Conservation (phyloP, 2,888 invertebrate genomes). For the Plusia festucae region DNA sequence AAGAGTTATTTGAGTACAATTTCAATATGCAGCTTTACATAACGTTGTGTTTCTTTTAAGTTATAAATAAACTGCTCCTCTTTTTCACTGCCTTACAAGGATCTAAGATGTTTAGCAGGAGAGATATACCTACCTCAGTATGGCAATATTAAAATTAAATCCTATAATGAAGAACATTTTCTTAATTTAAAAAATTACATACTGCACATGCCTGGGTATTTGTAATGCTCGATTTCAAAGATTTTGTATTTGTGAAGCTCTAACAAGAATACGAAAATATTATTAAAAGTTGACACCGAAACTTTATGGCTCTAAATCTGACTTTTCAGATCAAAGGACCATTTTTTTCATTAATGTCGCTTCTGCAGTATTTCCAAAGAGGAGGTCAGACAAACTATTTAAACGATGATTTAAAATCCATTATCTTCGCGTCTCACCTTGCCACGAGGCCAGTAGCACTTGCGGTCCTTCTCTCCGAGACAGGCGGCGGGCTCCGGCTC, state of each 20-base stretch:
- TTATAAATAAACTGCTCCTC: too few species aligned
- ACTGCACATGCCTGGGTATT: too few species aligned
- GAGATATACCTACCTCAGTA: too few species aligned
- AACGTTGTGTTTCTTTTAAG: too few species aligned
- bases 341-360: background rate
- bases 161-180: too few species aligned
- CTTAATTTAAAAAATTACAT: too few species aligned
- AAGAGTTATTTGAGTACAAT: background rate
- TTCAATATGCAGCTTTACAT: too few species aligned
- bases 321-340: background rate
- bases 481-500: constrained; percentile 95
- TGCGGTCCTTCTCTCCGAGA: constrained; percentile 91
- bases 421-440: constrained; percentile 86
- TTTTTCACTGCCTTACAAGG: too few species aligned
- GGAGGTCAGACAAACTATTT: background rate
- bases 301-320: background rate
- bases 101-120: too few species aligned
- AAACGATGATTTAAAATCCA: background rate
- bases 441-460: constrained; percentile 96
- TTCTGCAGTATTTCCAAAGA: background rate
- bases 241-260: background rate
- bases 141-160: too few species aligned
- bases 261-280: background rate
- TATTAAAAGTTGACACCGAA: background rate
- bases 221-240: too few species aligned